Evolutionary conservation across 2,113 vertebrate species (phyloP).

Genomic region (Lophochroa leadbeateri): DNA sequence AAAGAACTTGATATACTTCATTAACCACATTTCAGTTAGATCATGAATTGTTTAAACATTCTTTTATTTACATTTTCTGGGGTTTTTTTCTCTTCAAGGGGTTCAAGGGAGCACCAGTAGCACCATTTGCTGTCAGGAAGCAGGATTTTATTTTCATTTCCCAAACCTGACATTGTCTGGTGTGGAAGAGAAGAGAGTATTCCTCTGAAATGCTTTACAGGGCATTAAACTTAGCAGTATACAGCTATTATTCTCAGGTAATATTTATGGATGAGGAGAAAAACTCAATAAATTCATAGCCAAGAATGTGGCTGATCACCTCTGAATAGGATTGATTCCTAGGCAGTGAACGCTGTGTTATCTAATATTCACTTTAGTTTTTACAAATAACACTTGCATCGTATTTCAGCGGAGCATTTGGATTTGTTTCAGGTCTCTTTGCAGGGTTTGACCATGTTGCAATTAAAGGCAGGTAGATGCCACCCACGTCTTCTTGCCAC

Average conservation of each 20-base stretch:
- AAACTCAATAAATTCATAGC: not conserved
- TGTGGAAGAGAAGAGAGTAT: not conserved
- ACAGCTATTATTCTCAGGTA: not conserved
- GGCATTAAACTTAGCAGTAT: no score
- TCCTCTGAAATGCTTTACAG: not conserved
- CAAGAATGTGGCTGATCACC: accelerated
- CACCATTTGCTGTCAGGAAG: not conserved
- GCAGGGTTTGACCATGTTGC: not conserved
- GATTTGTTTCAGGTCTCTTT: not conserved
- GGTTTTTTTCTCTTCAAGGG: not conserved
- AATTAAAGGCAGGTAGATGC: not conserved
- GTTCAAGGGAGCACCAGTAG: not conserved
- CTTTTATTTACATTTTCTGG: not conserved
- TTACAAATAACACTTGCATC: not conserved
- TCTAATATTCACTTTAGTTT: not conserved
- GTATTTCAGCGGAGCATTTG: not conserved
- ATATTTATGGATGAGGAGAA: not conserved
- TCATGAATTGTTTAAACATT: not conserved
- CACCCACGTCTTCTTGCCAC: not conserved
- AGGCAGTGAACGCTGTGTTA: not conserved
- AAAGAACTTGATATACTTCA: not conserved
- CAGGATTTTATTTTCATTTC: not conserved
- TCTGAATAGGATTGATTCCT: accelerated
- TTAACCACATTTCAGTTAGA: constrained; percentile 33
- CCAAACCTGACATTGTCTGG: not conserved